Evolutionary conservation across 2,797 vertebrate genomes (phyloP).

Genomic region (Hydrolagus colliei): DNA sequence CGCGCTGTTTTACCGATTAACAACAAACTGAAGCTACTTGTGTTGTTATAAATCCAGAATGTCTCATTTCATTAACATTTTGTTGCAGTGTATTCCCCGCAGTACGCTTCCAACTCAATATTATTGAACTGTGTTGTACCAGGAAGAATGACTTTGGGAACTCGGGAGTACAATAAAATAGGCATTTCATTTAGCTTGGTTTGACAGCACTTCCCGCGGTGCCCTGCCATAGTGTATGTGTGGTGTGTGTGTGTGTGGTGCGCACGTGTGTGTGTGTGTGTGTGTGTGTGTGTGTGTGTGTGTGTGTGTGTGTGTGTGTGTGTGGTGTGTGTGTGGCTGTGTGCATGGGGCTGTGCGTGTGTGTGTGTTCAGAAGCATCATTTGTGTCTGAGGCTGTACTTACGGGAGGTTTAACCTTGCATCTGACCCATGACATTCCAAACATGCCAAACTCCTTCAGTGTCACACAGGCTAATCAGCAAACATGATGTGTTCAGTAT

Average conservation of each 20-base stretch:
- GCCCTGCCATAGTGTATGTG: not conserved
- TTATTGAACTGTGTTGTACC: not conserved
- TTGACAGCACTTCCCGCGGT: not conserved
- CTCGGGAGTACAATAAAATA: not conserved
- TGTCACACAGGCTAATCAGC: not conserved
- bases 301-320: not conserved
- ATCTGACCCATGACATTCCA: conserved; percentile 17
- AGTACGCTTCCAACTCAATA: not conserved
- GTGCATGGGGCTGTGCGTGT: not conserved
- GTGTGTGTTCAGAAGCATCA: no score
- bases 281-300: not conserved
- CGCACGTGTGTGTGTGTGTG: not conserved
- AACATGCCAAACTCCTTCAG: not conserved
- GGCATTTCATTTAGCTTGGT: not conserved
- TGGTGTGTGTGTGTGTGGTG: not conserved
- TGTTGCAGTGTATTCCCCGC: not conserved
- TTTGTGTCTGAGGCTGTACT: not conserved
- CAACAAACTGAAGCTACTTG: not conserved
- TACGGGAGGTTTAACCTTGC: conserved; percentile 1
- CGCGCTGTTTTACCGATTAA: not conserved
- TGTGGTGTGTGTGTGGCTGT: not conserved
- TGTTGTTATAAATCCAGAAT: not conserved
- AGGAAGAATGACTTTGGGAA: not conserved
- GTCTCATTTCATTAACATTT: not conserved
- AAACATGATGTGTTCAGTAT: not conserved